Conservation (phyloP, 2,888 invertebrate genomes). For the Parnassius glacialis region DNA sequence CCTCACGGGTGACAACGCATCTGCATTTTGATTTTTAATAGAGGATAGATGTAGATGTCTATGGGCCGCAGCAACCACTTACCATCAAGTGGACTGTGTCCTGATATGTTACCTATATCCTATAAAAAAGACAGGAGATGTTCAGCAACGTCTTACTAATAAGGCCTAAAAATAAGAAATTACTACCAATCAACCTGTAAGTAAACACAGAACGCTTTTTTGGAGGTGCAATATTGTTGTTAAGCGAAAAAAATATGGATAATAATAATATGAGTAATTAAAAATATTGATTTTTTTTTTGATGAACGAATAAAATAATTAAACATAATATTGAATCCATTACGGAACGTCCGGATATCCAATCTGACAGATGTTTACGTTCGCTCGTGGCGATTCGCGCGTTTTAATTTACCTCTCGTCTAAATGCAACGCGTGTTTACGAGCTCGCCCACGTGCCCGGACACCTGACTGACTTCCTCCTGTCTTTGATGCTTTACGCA, state of each 20-base stretch:
- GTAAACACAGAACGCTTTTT: too few species aligned
- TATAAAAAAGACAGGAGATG: too few species aligned
- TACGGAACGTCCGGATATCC: slow-evolving; percentile 10
- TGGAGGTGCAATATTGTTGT: too few species aligned
- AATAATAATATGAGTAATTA: not conserved
- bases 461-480: slow-evolving; percentile 35
- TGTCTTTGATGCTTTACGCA: slow-evolving; percentile 29
- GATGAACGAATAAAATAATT: slow-evolving; percentile 13
- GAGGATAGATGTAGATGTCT: too few species aligned
- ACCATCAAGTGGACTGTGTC: too few species aligned
- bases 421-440: slow-evolving; percentile 26
- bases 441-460: slow-evolving; percentile 18
- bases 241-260: not conserved
- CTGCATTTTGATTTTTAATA: too few species aligned
- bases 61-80: too few species aligned
- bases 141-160: too few species aligned
- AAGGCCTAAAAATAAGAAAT: too few species aligned
- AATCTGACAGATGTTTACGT: slow-evolving; percentile 30
- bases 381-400: slow-evolving; percentile 26
- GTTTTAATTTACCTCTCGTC: slow-evolving; percentile 30
- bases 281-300: not conserved
- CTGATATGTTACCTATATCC: too few species aligned
- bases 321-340: slow-evolving; percentile 20
- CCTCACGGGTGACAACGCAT: too few species aligned
- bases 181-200: too few species aligned